A percentile compares a stretch with the other conserved stretches of the same genome.
Conservation (phyloP, 37 sponge, comb jelly and placozoan species). For the Crambe crambe region DNA sequence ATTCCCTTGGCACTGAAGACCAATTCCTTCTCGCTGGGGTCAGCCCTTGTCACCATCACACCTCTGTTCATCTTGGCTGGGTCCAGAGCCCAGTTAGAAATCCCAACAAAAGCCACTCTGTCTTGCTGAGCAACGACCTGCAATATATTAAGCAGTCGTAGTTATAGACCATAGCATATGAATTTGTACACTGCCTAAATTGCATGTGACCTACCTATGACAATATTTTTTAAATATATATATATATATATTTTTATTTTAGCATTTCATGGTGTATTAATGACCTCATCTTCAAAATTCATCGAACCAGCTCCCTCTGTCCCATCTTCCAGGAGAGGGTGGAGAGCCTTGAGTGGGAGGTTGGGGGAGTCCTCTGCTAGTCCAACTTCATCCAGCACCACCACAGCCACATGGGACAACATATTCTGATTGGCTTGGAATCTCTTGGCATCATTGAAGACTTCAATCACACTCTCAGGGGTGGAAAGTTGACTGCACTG, state of each 20-base stretch:
- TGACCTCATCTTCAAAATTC: too few species aligned
- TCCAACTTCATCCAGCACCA: slow-evolving; percentile 95
- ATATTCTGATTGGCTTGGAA: slow-evolving; percentile 64
- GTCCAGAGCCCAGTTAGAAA: slow-evolving; percentile 99
- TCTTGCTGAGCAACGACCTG: slow-evolving; percentile 58
- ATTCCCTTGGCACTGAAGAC: slow-evolving; percentile 78
- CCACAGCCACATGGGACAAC: slow-evolving; percentile 69
- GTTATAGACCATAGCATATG: neutral
- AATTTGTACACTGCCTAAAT: neutral
- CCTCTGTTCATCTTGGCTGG: slow-evolving; percentile 99
- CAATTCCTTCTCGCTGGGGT: slow-evolving; percentile 75
- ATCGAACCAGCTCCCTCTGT: slow-evolving; percentile 70
- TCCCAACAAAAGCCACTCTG: slow-evolving; percentile 93
- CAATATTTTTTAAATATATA: neutral
- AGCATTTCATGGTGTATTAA: neutral
- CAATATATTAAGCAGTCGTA: neutral
- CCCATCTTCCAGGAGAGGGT: slow-evolving; percentile 94
- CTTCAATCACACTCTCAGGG: slow-evolving; percentile 80
- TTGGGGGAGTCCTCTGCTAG: slow-evolving; percentile 95
- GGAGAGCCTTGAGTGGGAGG: slow-evolving; percentile 90
- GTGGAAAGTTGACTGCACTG: slow-evolving; percentile 92
- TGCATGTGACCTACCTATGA: too few species aligned
- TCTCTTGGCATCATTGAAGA: slow-evolving; percentile 62
- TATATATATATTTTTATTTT: too few species aligned
- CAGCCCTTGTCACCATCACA: slow-evolving; percentile 88